phyloP scores from a whole-genome alignment of 2,888 invertebrate genomes.

The Lochmaea crataegi region DNA sequence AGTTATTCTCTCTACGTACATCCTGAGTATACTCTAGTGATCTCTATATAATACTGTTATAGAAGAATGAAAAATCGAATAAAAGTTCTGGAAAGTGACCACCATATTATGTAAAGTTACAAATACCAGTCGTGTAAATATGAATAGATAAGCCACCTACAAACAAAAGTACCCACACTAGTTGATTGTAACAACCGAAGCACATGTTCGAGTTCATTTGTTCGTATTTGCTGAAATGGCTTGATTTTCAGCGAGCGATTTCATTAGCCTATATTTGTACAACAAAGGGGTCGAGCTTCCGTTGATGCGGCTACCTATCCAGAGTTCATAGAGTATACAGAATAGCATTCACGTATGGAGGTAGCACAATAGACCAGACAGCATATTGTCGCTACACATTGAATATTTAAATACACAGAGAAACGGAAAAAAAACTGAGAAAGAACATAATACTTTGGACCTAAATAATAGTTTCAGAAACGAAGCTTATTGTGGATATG shows the following conservation, averaged over 20 bases:
- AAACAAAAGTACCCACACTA: slow-evolving; percentile 23
- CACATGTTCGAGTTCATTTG: slow-evolving; percentile 29
- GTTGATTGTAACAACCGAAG: slow-evolving; percentile 23
- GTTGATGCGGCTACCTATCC: slow-evolving; percentile 45
- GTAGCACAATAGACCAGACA: slow-evolving; percentile 50
- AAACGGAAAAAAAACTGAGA: background rate
- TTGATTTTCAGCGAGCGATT: slow-evolving; percentile 45
- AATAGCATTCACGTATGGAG: slow-evolving; percentile 41
- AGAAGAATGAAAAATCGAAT: background rate
- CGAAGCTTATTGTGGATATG: no score
- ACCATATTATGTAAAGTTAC: background rate
- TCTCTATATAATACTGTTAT: background rate
- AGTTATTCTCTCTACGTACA: no score
- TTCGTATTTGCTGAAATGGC: slow-evolving; percentile 39
- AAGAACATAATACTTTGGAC: background rate
- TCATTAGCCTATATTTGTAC: slow-evolving; percentile 52
- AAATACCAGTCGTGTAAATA: background rate
- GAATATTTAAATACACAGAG: background rate
- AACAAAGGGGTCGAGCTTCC: slow-evolving; percentile 52
- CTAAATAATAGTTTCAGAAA: no score
- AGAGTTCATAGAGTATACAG: slow-evolving; percentile 50
- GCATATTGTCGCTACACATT: slow-evolving; percentile 41
- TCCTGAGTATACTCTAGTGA: background rate
- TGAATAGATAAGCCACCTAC: slow-evolving; percentile 2
- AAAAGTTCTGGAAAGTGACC: background rate